phyloP scores from a whole-genome alignment of 2,888 invertebrate species.

The Thyatira batis region DNA sequence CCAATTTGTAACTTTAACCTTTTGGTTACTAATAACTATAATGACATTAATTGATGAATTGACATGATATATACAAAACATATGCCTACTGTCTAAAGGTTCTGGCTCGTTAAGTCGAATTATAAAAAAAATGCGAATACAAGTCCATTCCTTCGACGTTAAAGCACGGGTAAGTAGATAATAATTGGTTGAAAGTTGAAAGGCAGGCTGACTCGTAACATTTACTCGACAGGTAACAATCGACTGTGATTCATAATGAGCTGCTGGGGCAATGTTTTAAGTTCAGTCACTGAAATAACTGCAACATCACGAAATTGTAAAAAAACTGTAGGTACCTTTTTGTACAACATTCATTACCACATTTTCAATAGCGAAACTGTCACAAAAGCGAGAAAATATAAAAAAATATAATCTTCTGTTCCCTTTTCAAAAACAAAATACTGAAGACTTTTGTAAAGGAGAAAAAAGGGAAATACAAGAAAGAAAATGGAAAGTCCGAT shows the following conservation, averaged over 20 bases:
- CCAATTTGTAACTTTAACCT: too few species aligned
- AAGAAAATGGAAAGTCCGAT: slow-evolving; percentile 68
- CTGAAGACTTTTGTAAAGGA: slow-evolving; percentile 38
- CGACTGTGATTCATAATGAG: slow-evolving; percentile 23
- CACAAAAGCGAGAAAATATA: slow-evolving; percentile 34
- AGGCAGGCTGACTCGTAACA: slow-evolving; percentile 2
- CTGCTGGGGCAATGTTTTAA: slow-evolving; percentile 13
- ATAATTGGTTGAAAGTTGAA: slow-evolving; percentile 5
- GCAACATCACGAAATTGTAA: slow-evolving; percentile 31
- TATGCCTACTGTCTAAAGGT: not conserved
- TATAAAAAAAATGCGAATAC: slow-evolving; percentile 21
- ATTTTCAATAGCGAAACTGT: slow-evolving; percentile 34
- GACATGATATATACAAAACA: not conserved
- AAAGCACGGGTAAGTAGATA: slow-evolving; percentile 1
- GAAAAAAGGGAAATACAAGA: slow-evolving; percentile 34
- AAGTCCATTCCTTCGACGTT: slow-evolving; percentile 17
- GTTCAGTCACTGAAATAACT: slow-evolving; percentile 16
- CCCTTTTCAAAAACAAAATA: slow-evolving; percentile 44
- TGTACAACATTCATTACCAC: slow-evolving; percentile 34
- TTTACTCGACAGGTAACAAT: not conserved
- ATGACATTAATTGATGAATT: too few species aligned
- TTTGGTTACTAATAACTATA: too few species aligned
- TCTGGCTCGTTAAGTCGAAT: not conserved
- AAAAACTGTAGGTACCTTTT: slow-evolving; percentile 11
- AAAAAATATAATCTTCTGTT: slow-evolving; percentile 38